Evolutionary conservation across 2,888 invertebrate genomes (phyloP), one percentile per base, ranked within the genome.

Genomic region (Diarsia rubi): DNA sequence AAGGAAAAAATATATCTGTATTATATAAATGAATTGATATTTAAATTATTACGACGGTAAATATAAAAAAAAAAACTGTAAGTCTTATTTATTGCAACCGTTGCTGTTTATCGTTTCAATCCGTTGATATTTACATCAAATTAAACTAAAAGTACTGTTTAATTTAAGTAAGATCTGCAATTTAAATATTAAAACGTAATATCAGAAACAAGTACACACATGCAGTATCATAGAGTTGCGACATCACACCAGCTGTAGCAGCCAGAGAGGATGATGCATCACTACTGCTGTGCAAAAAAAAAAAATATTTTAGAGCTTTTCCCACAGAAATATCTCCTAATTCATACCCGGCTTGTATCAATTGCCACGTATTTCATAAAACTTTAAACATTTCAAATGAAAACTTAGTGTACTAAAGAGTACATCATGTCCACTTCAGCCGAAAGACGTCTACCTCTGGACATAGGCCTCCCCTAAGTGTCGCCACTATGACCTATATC

Each of bases 261-360:
- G 87, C 69, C 78, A 79, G 67, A 78, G 88, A 71, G 82, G 86
- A 95, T 95, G 95, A 95, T 94, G 92, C 95, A 95, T 95, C 89
- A 90, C 91, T 90, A 21, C 49, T 2, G 21, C 21, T 49, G n/a
- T n/a, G n/a, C n/a, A n/a, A n/a, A n/a, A n/a, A n/a, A n/a, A n/a
- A n/a, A n/a, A n/a, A n/a, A n/a, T n/a, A n/a, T n/a, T n/a, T n/a
- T n/a, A n/a, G n/a, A n/a, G n/a, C n/a, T n/a, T n/a, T n/a, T n/a
- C n/a, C n/a, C n/a, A n/a, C 8, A 57, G 16, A 1, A 27, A 57
- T 27, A 6, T 16, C 24, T 8, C 0, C 16, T 11, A 3, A 11
- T 57, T 8, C 27, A 2, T 27, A 4, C 8, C 8, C 27, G 16
- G 8, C 27, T 54, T 24, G 54, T 52, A 2, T 14, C 24, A 54